Percentiles rank a stretch among this genome's conserved stretches.
phyloP scores from a whole-genome alignment of 2,797 vertebrate species.

The Sebastes hubbsi region DNA sequence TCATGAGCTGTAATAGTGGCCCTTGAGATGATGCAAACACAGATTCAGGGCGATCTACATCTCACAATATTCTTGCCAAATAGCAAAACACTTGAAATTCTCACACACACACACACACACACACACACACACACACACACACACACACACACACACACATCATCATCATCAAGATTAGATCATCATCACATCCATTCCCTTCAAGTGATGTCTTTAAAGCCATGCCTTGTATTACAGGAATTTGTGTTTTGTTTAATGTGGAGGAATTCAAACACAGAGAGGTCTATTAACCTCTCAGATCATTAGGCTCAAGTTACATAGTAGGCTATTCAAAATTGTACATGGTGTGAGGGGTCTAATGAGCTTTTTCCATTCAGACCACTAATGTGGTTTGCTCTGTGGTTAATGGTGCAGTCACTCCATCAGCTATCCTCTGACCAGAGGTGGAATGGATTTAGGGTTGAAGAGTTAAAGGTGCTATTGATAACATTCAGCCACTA shows the following conservation, averaged over 20 bases:
- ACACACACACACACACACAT: not conserved
- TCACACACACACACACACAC: not conserved
- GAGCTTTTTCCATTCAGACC: constrained; percentile 27
- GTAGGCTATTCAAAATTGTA: not conserved
- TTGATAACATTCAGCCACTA: too few relatives aligned
- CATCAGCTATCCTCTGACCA: not conserved
- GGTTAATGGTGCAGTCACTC: constrained; percentile 29
- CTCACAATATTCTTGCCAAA: not conserved
- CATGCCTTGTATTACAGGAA: not conserved
- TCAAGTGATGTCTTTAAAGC: constrained; percentile 7
- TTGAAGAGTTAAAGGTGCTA: not conserved
- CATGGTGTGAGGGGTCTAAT: not conserved
- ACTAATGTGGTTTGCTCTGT: not conserved
- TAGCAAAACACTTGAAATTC: constrained; percentile 16
- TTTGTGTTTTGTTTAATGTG: not conserved
- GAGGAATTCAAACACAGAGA: constrained; percentile 1
- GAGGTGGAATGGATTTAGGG: not conserved
- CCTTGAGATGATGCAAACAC: not conserved
- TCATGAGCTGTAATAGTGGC: not conserved
- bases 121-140: not conserved
- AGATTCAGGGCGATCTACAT: not conserved
- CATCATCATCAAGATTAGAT: constrained; percentile 4
- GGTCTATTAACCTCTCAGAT: not conserved
- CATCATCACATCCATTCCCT: constrained; percentile 20
- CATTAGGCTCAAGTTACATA: not conserved